These are phyloP conservation scores for Leptopilina drosophilae DNA, from an alignment of 2,888 invertebrate genomes.

Conservation along the genomic window DNA sequence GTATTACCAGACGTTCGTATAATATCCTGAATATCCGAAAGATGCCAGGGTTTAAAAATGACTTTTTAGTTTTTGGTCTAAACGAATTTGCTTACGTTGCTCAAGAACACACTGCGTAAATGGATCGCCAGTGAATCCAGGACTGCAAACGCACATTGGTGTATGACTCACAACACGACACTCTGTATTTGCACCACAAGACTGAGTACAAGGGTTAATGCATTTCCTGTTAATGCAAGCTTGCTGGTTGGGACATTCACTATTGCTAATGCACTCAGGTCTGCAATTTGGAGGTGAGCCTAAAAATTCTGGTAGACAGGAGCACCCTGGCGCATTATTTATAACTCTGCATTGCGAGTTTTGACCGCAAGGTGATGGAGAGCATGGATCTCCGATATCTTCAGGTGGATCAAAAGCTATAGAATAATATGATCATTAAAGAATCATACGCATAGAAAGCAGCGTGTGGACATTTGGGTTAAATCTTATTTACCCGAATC, in stretches of 20 bases:
- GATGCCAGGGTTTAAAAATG: too few relatives aligned
- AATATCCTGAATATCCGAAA: too few relatives aligned
- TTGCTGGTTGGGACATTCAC: conserved; percentile 75
- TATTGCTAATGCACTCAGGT: conserved; percentile 76
- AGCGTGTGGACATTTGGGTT: too few relatives aligned
- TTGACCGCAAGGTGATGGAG: conserved; percentile 78
- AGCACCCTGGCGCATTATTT: conserved; percentile 79
- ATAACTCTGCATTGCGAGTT: conserved; percentile 77
- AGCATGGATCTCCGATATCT: conserved; percentile 73
- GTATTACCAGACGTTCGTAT: too few relatives aligned
- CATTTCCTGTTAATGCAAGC: conserved; percentile 74
- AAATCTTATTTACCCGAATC: neutral
- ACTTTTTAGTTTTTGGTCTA: too few relatives aligned
- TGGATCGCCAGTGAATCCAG: conserved; percentile 74
- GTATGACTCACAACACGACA: conserved; percentile 72
- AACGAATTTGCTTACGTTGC: conserved; percentile 58
- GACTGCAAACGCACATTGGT: conserved; percentile 74
- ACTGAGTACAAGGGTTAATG: conserved; percentile 70
- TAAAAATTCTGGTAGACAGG: conserved; percentile 77
- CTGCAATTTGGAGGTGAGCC: conserved; percentile 78
- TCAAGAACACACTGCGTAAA: conserved; percentile 64
- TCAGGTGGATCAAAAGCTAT: conserved; percentile 40
- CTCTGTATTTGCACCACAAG: conserved; percentile 71
- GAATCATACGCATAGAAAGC: too few relatives aligned
- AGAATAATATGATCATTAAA: neutral